Conservation (phyloP, 2,797 vertebrate species). For the Amphiprion clarkii region DNA sequence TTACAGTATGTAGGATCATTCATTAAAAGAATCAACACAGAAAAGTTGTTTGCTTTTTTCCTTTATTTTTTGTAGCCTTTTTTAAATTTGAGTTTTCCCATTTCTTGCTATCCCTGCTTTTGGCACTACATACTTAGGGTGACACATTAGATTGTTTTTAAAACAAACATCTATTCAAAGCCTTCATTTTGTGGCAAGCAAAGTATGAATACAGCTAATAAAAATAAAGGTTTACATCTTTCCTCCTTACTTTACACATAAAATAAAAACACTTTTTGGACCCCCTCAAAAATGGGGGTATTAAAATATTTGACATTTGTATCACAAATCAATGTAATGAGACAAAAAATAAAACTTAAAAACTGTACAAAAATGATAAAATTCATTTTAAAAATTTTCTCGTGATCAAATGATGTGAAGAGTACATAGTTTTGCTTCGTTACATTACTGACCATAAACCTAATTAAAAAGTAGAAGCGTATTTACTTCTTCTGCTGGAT, state of each 20-base stretch:
- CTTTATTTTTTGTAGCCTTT: slow-evolving; percentile 70
- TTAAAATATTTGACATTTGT: slow-evolving; percentile 99
- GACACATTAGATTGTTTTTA: slow-evolving; percentile 91
- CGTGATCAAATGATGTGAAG: slow-evolving; percentile 87
- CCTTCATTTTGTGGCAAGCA: slow-evolving; percentile 91
- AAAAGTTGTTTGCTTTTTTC: slow-evolving; percentile 61
- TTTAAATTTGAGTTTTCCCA: slow-evolving; percentile 51
- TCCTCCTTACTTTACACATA: slow-evolving; percentile 93
- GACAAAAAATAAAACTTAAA: slow-evolving; percentile 87
- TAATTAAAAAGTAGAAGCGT: slow-evolving; percentile 62
- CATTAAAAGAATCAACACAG: slow-evolving; percentile 18
- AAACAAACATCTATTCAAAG: slow-evolving; percentile 96
- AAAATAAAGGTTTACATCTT: slow-evolving; percentile 99
- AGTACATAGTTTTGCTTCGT: slow-evolving; percentile 75
- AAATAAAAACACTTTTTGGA: slow-evolving; percentile 92
- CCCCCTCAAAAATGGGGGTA: slow-evolving; percentile 98
- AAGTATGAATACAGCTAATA: slow-evolving; percentile 98
- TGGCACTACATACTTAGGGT: slow-evolving; percentile 93
- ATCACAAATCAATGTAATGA: slow-evolving; percentile 98
- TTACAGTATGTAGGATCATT: too few species aligned
- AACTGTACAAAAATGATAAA: slow-evolving; percentile 99
- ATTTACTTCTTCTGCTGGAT: slow-evolving; percentile 97
- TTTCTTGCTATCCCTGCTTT: slow-evolving; percentile 79
- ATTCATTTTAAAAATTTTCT: slow-evolving; percentile 90
- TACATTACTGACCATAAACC: slow-evolving; percentile 64